Evolutionary conservation across 2,888 invertebrate genomes (phyloP).

Genomic region (Tetragonula carbonaria): DNA sequence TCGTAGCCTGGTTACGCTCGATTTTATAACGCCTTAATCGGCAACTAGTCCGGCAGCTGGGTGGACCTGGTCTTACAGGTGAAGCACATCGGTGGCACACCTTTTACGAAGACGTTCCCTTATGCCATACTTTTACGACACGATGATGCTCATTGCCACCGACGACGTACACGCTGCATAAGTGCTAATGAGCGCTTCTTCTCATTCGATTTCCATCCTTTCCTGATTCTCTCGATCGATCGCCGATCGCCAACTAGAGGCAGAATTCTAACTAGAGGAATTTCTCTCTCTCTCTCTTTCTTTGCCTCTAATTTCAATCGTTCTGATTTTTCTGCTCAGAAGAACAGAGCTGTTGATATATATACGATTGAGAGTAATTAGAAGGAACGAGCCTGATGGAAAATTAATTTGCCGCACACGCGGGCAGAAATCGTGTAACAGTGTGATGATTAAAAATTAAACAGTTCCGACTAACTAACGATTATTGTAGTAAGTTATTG

Average conservation of each 20-base stretch:
- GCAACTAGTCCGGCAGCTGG: slow-evolving; percentile 77
- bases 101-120: slow-evolving; percentile 64
- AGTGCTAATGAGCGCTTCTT: slow-evolving; percentile 49
- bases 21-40: slow-evolving; percentile 80
- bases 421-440: no score
- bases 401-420: background rate
- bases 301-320: background rate
- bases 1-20: slow-evolving; percentile 77
- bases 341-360: background rate
- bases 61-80: slow-evolving; percentile 58
- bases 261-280: background rate
- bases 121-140: slow-evolving; percentile 57
- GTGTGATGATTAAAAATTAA: background rate
- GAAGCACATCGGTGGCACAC: slow-evolving; percentile 63
- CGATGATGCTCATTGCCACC: slow-evolving; percentile 64
- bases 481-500: background rate
- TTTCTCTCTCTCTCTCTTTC: no score
- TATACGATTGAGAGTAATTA: no score
- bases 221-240: background rate
- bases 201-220: slow-evolving; percentile 22
- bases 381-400: no score
- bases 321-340: background rate
- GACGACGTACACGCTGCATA: slow-evolving; percentile 32
- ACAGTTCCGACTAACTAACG: background rate
- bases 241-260: background rate